These are phyloP conservation scores for Echinarachnius parma DNA, from an alignment of 53 echinoderm and acorn worm species.

Conservation along the genomic window DNA sequence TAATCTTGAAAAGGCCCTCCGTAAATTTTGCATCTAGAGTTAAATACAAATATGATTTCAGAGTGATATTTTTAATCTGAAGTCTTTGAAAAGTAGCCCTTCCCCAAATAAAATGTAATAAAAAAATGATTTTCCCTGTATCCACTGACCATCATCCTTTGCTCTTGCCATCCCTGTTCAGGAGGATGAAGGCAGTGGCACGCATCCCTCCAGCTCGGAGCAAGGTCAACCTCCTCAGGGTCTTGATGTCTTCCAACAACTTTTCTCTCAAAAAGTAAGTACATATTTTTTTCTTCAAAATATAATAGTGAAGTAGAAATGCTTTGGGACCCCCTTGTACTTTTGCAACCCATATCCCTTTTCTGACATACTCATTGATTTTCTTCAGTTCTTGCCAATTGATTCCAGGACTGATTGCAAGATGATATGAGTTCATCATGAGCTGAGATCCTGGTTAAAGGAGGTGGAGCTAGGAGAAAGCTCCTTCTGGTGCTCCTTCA, in stretches of 20 bases:
- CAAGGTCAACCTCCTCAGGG: slow-evolving; percentile 61
- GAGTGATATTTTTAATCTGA: no score
- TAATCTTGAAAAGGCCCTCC: no score
- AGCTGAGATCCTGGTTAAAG: neutral
- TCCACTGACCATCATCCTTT: no score
- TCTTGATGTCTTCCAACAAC: slow-evolving; percentile 60
- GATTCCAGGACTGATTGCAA: slow-evolving; percentile 66
- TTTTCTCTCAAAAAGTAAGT: slow-evolving; percentile 61
- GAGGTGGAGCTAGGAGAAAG: slow-evolving; percentile 3
- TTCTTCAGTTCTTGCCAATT: slow-evolving; percentile 66
- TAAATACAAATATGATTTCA: no score
- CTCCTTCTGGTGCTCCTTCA: neutral
- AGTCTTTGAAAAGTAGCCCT: no score
- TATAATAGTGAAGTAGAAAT: no score
- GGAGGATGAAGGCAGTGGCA: slow-evolving; percentile 54
- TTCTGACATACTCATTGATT: no score
- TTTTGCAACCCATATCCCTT: neutral
- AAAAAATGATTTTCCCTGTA: no score
- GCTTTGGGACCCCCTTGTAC: neutral
- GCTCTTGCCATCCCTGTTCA: slow-evolving; percentile 2
- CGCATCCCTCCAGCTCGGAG: slow-evolving; percentile 34
- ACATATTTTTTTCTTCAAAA: no score
- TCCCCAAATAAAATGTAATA: no score
- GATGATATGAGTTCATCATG: neutral
- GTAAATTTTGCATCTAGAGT: no score